These are phyloP conservation scores for Rhopalosiphum padi DNA, from an alignment of 1,140 invertebrate species.

Conservation along the genomic window DNA sequence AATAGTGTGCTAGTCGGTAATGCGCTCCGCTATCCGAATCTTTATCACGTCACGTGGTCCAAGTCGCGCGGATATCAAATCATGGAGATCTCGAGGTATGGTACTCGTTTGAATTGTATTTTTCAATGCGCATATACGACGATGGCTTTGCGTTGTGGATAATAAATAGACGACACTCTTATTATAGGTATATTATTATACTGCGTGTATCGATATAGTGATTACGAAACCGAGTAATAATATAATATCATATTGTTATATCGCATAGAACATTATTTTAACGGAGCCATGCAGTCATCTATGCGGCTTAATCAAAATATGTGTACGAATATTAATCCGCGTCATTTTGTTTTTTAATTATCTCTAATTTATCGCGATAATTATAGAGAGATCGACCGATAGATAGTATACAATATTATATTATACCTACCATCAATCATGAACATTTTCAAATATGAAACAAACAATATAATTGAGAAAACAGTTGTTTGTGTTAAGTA, in stretches of 20 bases:
- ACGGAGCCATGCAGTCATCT: no score
- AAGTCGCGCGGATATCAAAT: background rate
- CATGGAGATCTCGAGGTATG: background rate
- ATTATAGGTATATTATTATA: background rate
- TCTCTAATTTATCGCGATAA: background rate
- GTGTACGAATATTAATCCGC: background rate
- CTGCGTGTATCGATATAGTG: background rate
- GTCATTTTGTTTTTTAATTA: background rate
- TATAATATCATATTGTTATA: background rate
- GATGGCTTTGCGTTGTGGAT: background rate
- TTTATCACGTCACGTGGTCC: constrained; percentile 26
- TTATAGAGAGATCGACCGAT: background rate
- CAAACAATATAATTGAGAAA: background rate
- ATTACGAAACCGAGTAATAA: background rate
- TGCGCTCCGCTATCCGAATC: background rate
- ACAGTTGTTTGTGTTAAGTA: background rate
- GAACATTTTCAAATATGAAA: background rate
- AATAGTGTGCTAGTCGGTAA: background rate
- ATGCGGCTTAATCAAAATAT: no score
- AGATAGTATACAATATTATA: background rate
- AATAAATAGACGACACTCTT: background rate
- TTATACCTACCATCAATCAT: background rate
- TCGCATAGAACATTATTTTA: background rate
- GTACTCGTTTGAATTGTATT: background rate
- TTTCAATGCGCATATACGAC: background rate